Evolutionary conservation across 2,113 vertebrate species (phyloP).

Genomic region (Anguilla rostrata): DNA sequence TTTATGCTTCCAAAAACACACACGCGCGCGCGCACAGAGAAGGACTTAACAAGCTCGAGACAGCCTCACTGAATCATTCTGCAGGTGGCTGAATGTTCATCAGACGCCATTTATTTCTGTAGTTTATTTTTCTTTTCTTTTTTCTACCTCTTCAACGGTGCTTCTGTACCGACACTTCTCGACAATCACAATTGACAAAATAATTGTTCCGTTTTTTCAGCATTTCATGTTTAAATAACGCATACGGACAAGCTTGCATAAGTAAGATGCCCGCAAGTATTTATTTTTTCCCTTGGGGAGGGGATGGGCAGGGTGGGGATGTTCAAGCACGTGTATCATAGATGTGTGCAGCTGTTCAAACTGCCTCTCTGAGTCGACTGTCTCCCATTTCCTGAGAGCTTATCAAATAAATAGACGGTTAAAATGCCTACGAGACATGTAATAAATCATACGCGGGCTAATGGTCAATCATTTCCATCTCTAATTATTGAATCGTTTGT

Average conservation of each 20-base stretch:
- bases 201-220: slow-evolving; percentile 64
- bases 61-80: slow-evolving; percentile 59
- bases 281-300: neutral
- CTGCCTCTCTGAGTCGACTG: slow-evolving; percentile 55
- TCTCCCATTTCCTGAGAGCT: slow-evolving; percentile 46
- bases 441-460: slow-evolving; percentile 67
- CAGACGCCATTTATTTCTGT: slow-evolving; percentile 63
- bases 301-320: neutral
- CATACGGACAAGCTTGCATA: slow-evolving; percentile 69
- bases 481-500: slow-evolving; percentile 76
- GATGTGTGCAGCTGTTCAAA: slow-evolving; percentile 49
- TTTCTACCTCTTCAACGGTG: slow-evolving; percentile 40
- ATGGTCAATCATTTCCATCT: slow-evolving; percentile 65
- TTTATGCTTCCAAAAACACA: slow-evolving; percentile 47
- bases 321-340: slow-evolving; percentile 52
- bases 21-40: slow-evolving; percentile 3
- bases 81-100: slow-evolving; percentile 73
- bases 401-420: slow-evolving; percentile 57
- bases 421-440: slow-evolving; percentile 63
- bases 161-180: slow-evolving; percentile 58
- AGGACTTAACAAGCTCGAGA: slow-evolving; percentile 58
- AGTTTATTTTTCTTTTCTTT: slow-evolving; percentile 43
- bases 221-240: slow-evolving; percentile 65
- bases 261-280: slow-evolving; percentile 37
- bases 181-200: slow-evolving; percentile 39